phyloP scores from a whole-genome alignment of 2,113 vertebrate species.

The Tyto alba region DNA sequence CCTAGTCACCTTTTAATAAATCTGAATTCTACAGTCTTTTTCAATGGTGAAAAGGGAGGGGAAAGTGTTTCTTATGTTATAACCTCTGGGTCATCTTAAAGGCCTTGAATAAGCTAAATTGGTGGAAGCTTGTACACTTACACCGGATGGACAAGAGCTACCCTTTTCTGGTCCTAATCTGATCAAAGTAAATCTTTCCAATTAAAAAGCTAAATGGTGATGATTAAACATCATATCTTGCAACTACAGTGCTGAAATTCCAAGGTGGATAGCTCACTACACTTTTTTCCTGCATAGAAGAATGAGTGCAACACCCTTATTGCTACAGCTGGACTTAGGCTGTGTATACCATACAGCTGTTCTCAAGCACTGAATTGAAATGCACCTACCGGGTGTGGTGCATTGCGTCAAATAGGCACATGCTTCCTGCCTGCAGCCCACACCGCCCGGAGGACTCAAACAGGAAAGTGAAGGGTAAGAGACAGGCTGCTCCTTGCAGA shows the following conservation, averaged over 20 bases:
- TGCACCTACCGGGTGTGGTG: not conserved
- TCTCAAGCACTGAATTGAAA: not conserved
- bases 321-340: not conserved
- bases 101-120: not conserved
- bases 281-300: not conserved
- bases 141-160: not conserved
- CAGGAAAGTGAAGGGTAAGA: not conserved
- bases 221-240: not conserved
- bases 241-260: not conserved
- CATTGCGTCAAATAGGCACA: not conserved
- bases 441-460: not conserved
- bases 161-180: not conserved
- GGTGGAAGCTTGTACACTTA: not conserved
- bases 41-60: not conserved
- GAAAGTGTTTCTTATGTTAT: not conserved
- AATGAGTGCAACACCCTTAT: not conserved
- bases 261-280: not conserved
- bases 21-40: not conserved
- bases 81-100: not conserved
- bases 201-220: not conserved
- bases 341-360: rapidly evolving
- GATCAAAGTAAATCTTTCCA: not conserved
- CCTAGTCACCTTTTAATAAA: not conserved
- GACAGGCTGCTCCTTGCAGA: not conserved
- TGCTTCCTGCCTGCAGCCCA: not conserved